Conservation (phyloP, 2,113 vertebrate species). For the Taxidea taxus region DNA sequence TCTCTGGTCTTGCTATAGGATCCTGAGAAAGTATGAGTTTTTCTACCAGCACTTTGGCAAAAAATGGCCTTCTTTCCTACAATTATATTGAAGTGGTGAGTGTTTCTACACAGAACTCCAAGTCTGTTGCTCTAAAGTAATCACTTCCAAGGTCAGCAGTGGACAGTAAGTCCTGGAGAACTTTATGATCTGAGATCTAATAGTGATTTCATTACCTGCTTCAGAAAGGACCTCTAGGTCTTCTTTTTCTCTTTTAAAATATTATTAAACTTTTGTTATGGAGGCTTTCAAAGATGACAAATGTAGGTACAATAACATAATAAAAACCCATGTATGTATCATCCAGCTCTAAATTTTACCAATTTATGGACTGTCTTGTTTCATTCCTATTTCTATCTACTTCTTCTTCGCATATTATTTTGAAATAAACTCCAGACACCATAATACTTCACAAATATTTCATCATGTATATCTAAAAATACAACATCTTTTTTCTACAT, state of each 20-base stretch:
- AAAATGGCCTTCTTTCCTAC: background rate
- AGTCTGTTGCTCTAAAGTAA: background rate
- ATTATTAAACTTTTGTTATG: background rate
- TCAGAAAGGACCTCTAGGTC: background rate
- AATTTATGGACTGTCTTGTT: background rate
- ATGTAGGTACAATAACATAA: background rate
- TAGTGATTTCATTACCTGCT: background rate
- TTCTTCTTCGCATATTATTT: constrained; percentile 1
- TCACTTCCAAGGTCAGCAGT: background rate
- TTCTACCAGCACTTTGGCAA: background rate
- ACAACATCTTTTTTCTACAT: background rate
- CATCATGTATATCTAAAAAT: background rate
- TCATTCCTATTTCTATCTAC: background rate
- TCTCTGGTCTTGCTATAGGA: background rate
- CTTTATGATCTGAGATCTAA: background rate
- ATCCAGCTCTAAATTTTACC: background rate
- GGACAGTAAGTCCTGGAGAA: background rate
- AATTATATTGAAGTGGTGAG: background rate
- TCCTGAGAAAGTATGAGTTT: background rate
- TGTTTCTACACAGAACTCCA: background rate
- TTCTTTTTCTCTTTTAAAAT: background rate
- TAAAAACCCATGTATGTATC: background rate
- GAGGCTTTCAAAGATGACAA: constrained; percentile 7
- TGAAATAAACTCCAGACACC: background rate
- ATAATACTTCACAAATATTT: background rate